phyloP scores from a whole-genome alignment of 1,140 invertebrate species.

The Papilio machaon region DNA sequence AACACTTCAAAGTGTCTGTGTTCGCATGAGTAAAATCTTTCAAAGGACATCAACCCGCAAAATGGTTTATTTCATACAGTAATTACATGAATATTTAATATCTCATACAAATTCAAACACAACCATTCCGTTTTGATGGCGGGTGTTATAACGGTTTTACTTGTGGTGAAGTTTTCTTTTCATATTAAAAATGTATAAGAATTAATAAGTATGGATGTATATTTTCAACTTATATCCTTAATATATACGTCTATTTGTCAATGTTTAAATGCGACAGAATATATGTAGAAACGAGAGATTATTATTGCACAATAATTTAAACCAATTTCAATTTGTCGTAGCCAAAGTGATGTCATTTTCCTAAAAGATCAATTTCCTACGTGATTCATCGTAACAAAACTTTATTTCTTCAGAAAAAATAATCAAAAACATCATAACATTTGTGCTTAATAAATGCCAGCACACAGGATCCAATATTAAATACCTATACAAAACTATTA shows the following conservation, averaged over 20 bases:
- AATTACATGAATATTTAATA: conserved; percentile 37
- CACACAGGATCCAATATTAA: not conserved
- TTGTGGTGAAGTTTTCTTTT: not conserved
- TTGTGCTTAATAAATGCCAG: not conserved
- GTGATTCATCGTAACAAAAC: not conserved
- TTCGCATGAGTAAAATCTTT: conserved; percentile 30
- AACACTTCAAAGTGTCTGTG: conserved; percentile 34
- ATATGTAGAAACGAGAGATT: too few species aligned
- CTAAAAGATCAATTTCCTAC: not conserved
- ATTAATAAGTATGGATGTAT: not conserved
- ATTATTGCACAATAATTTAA: not conserved
- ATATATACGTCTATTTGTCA: not conserved
- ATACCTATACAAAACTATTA: too few species aligned
- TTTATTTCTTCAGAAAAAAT: not conserved
- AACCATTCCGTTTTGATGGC: conserved; percentile 18
- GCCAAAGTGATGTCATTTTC: not conserved
- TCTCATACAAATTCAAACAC: conserved; percentile 36
- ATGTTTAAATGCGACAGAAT: too few species aligned
- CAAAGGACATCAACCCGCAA: conserved; percentile 33
- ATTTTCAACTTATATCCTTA: not conserved
- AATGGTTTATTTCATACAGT: conserved; percentile 35
- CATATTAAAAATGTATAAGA: not conserved
- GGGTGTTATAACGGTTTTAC: conserved; percentile 1
- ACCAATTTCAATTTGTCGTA: not conserved
- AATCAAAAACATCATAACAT: not conserved